Conservation (phyloP, 1,140 invertebrate genomes). For the Dendrolimus kikuchii region DNA sequence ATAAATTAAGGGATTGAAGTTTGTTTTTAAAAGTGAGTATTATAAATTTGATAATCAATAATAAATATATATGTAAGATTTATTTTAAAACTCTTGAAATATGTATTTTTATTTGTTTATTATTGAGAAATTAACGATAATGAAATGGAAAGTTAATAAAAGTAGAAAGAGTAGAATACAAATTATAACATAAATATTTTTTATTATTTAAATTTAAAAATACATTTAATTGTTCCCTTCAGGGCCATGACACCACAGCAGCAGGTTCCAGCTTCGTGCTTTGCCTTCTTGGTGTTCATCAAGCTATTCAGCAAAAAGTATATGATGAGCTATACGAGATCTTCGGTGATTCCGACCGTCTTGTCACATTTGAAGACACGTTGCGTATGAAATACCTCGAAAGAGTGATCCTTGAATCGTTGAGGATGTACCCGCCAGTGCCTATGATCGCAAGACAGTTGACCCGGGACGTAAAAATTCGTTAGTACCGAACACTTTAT, state of each 20-base stretch:
- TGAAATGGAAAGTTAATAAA: too few species aligned
- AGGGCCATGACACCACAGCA: constrained; percentile 92
- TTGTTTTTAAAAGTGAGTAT: too few species aligned
- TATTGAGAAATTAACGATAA: too few species aligned
- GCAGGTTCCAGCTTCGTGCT: constrained; percentile 89
- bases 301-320: constrained; percentile 82
- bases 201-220: neutral
- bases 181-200: too few species aligned
- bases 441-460: constrained; percentile 84
- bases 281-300: constrained; percentile 85
- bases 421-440: constrained; percentile 90
- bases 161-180: too few species aligned
- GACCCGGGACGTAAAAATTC: constrained; percentile 63
- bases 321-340: constrained; percentile 88
- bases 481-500: constrained; percentile 21
- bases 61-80: too few species aligned
- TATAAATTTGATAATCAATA: too few species aligned
- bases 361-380: constrained; percentile 83
- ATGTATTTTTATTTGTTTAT: too few species aligned
- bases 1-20: too few species aligned
- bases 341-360: constrained; percentile 84
- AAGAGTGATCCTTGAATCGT: constrained; percentile 86
- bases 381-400: constrained; percentile 89
- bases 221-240: constrained; percentile 6
- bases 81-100: too few species aligned